These are phyloP conservation scores for Orestias chungarensis DNA, from an alignment of 2,797 vertebrate genomes.

Conservation along the genomic window DNA sequence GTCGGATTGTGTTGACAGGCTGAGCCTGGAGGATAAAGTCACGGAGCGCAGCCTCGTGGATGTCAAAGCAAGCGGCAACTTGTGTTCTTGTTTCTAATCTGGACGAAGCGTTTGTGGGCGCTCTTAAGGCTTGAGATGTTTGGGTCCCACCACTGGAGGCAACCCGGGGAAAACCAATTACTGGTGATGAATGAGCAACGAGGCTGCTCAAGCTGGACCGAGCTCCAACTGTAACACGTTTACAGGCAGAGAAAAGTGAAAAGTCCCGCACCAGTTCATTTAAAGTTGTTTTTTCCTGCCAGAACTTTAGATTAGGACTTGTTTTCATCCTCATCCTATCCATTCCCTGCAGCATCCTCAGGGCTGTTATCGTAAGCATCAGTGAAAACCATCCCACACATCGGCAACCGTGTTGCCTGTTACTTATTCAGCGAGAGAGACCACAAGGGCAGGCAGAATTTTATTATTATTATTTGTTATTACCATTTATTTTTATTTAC, in stretches of 20 bases:
- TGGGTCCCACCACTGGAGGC: background rate
- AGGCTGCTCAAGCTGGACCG: background rate
- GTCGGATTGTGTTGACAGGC: conserved; percentile 12
- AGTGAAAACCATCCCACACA: too few species aligned
- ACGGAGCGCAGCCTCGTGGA: background rate
- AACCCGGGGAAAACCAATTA: conserved; percentile 5
- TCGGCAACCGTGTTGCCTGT: conserved; percentile 11
- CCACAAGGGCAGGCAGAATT: conserved; percentile 32
- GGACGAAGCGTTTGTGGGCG: background rate
- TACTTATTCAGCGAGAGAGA: conserved; percentile 57
- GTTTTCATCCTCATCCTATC: background rate
- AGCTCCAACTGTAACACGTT: background rate
- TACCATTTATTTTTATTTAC: background rate
- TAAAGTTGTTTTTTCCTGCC: background rate
- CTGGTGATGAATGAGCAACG: background rate
- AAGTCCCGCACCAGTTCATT: background rate
- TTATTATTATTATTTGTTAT: background rate
- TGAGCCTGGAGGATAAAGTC: conserved; percentile 16
- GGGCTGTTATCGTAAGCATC: too few species aligned
- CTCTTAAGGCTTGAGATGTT: background rate
- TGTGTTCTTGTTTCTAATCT: background rate
- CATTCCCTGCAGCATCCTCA: conserved; percentile 26
- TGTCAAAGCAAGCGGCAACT: conserved; percentile 1
- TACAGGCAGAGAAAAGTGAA: background rate
- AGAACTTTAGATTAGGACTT: background rate